These are phyloP conservation scores for Mycogona germanica DNA, from an alignment of 2,888 invertebrate species.

Conservation along the genomic window DNA sequence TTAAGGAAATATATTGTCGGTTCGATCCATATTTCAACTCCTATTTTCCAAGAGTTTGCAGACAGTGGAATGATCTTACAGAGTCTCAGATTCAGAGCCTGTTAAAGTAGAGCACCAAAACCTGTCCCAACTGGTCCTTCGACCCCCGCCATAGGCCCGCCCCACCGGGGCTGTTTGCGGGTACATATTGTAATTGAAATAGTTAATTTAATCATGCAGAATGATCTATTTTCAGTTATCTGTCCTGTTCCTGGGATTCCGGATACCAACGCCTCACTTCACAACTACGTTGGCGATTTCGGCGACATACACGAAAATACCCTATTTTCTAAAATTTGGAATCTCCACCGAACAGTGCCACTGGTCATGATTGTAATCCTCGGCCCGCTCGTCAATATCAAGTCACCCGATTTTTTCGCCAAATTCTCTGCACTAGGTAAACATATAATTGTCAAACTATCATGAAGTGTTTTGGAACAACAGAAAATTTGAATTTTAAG, in stretches of 20 bases:
- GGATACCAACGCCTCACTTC: not conserved
- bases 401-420: conserved; percentile 78
- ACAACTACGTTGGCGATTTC: not conserved
- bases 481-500: conserved; percentile 7
- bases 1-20: no score
- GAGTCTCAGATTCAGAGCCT: no score
- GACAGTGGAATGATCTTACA: no score
- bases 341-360: conserved; percentile 64
- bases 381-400: conserved; percentile 72
- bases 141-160: no score
- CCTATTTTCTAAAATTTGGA: conserved; percentile 44
- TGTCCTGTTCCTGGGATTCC: not conserved
- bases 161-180: no score
- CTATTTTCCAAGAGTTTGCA: no score
- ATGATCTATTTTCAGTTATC: not conserved
- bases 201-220: no score
- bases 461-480: no score
- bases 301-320: not conserved
- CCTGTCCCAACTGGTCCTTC: no score
- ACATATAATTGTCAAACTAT: conserved; percentile 27
- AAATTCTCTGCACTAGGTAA: conserved; percentile 82
- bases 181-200: no score
- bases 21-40: no score
- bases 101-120: no score
- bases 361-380: conserved; percentile 60